Conservation (phyloP, 1,140 invertebrate species). For the Tetranychus cinnabarinus region DNA sequence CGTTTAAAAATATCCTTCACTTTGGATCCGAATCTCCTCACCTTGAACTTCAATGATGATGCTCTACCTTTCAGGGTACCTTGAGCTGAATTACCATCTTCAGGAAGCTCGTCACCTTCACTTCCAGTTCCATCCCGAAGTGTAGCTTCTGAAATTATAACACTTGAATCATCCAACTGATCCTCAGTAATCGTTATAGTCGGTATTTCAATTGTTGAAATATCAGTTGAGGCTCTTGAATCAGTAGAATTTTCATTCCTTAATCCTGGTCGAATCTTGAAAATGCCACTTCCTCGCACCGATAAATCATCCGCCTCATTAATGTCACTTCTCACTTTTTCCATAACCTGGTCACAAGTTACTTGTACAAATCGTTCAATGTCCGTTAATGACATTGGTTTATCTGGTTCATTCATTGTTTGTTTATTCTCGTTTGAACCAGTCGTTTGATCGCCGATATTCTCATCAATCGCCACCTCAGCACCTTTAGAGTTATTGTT, state of each 20-base stretch:
- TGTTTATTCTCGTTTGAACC: neutral
- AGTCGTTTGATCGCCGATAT: neutral
- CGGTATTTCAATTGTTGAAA: neutral
- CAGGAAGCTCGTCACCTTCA: neutral
- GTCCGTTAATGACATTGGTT: neutral
- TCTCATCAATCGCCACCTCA: neutral
- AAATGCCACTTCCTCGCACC: neutral
- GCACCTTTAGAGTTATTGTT: neutral
- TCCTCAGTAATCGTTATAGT: neutral
- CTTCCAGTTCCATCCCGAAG: neutral
- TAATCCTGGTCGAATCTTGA: neutral
- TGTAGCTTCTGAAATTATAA: neutral
- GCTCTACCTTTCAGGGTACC: neutral
- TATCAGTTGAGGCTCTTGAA: neutral
- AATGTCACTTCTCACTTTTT: neutral
- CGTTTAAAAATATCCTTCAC: neutral
- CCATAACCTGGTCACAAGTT: neutral
- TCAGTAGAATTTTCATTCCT: neutral
- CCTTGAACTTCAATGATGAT: neutral
- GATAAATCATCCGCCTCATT: neutral
- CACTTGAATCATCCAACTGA: neutral
- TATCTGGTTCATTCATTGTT: neutral
- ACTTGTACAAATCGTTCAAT: neutral
- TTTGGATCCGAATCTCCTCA: neutral
- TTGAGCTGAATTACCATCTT: neutral